Base-by-base conservation (phyloP, 2,113 vertebrate species). In the Electrona antarctica region DNA sequence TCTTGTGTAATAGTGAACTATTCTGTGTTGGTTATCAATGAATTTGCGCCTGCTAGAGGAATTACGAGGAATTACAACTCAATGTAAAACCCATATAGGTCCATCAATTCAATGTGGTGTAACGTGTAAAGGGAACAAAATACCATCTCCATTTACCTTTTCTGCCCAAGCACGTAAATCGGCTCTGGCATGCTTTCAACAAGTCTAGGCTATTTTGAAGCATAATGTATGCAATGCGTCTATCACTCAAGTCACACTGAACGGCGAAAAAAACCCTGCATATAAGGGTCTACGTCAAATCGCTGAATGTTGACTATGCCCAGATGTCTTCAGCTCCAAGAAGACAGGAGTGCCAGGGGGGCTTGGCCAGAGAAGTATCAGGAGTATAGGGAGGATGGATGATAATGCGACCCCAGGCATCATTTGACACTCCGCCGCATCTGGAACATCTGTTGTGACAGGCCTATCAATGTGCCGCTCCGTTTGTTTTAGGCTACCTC, bases 361-460 rank as follows among this genome's bases (percentile, higher is more conserved):
- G 76, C 56, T 62, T 83, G 83, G 63, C 69, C 71, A 76, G 21
- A 81, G 82, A 87, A 69, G 63, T 71, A 87, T 72, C 79, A 81
- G 72, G 82, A 79, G 70, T 55, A 21, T 21, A 41, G 61, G 51
- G 59, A 79, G 79, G 74, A 88, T 79, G 74, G 78, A 88, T 83
- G 82, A 87, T 78, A 77, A 85, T 72, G 82, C 29, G n/a, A 85
- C 83, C 62, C 8, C 51, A 85, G 73, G 74, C 75, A 89, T 91
- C 82, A 77, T 81, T 79, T 91, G 83, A 89, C 87, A 85, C 87
- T 84, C 67, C 1, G 62, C 81, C 69, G 80, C 87, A 89, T 90
- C 81, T 91, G 88, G 87, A 89, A 88, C 87, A 85, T 91, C 81
- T 93, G 90, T 78, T 78, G 71, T 81, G 89, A 92, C 88, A 80